Evolutionary conservation across 1,140 invertebrate genomes (phyloP), one percentile per base, ranked within the genome.

Genomic region (Drosophila equinoxialis): DNA sequence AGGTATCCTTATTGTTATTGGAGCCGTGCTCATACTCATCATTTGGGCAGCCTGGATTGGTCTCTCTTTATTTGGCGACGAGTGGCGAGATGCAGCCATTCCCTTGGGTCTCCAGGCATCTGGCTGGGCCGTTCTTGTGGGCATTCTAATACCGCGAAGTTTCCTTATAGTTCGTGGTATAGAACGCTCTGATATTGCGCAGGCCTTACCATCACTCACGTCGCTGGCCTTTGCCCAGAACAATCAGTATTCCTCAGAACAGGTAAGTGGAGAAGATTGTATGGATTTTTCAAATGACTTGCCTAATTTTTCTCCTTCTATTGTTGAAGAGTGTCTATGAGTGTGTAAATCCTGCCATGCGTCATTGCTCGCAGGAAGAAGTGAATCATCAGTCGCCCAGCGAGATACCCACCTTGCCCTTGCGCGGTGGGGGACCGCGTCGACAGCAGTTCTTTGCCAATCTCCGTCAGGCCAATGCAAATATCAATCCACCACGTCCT

Each of bases 131-230:
- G 91, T 94, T 14, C 79, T 95, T 3, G 89, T 94, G 6, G 91
- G 93, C 1, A 92, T 95, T 13, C 94, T 94, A 62, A 93, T 95
- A 69, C 94, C 95, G 0, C 93, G 94, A 65, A 93, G 94, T 0
- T 94, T 94, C 65, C 85, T 94, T 60, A 94, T 95, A 79, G 93
- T 94, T 0, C 89, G 93, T 2, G 93, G 93, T 3, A 93, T 93
- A 30, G 93, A 93, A n/a, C 90, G 93, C 23, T 93, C 94, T 58
- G 92, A 93, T 67, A 92, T 93, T 64, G 93, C 92, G 8, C 93
- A 91, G 69, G 93, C 93, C 0, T 68, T 94, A 45, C 93, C 93
- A 1, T 93, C 93, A 41, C 78, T 93, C 4, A 91, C 91, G 5
- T 92, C 91, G 3, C 62, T 92, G 41, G 91, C 91, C 3, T 92